A percentile compares a stretch with the other conserved stretches of the same genome.
These are phyloP conservation scores for Isurus oxyrinchus DNA, from an alignment of 2,113 vertebrate species.

Conservation along the genomic window DNA sequence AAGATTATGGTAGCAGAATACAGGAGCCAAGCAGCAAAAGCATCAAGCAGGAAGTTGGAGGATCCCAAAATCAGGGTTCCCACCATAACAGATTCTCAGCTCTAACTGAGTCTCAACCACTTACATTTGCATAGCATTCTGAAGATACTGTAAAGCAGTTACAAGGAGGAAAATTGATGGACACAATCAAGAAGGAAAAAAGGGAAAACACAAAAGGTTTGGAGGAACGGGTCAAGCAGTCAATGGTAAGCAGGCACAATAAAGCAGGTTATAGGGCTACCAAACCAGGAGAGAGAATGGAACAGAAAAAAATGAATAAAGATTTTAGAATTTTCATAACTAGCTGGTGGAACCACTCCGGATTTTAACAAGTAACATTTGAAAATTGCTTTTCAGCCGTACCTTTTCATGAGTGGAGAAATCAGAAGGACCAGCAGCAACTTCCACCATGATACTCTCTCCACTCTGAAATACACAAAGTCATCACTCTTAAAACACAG, in stretches of 20 bases:
- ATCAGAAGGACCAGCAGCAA: conserved; percentile 82
- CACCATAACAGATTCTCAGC: not conserved
- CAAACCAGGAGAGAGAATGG: not conserved
- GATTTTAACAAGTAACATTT: not conserved
- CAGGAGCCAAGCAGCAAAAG: not conserved
- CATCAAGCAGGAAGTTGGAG: not conserved
- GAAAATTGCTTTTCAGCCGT: not conserved
- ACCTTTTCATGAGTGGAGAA: conserved; percentile 90
- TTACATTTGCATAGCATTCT: not conserved
- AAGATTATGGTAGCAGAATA: not conserved
- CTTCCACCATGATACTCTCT: conserved; percentile 95
- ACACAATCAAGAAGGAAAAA: not conserved
- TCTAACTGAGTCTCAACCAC: not conserved
- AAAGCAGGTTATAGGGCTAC: not conserved
- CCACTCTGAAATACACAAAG: conserved; percentile 63
- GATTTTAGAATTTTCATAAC: not conserved
- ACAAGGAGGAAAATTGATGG: no score
- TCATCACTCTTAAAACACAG: not conserved
- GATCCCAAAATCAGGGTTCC: not conserved
- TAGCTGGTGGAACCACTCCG: not conserved
- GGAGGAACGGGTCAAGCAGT: not conserved
- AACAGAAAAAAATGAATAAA: not conserved
- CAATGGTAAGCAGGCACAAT: not conserved
- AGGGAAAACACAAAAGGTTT: not conserved
- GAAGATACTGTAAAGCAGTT: not conserved